Conservation (phyloP, 2,113 vertebrate species). For the Eudyptes chrysolophus region DNA sequence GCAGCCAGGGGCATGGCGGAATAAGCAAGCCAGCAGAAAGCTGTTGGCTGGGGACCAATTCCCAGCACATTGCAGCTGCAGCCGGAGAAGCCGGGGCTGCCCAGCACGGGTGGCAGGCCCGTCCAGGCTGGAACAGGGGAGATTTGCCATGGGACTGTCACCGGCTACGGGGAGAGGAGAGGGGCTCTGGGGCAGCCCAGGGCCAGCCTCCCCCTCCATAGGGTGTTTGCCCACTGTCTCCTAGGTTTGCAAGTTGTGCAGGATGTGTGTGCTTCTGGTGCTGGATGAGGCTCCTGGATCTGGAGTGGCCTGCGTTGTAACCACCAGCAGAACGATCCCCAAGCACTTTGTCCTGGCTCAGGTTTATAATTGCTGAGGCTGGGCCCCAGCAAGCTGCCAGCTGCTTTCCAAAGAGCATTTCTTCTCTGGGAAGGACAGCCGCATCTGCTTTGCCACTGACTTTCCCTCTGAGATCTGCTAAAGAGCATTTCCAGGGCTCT, state of each 20-base stretch:
- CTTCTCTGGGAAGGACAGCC: background rate
- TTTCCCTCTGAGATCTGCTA: background rate
- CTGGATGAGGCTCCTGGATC: background rate
- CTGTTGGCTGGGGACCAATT: background rate
- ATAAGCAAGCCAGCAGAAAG: background rate
- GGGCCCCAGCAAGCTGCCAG: background rate
- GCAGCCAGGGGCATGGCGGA: background rate
- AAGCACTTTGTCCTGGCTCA: background rate
- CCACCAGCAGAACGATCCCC: background rate
- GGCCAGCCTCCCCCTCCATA: rapidly evolving
- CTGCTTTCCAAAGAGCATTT: background rate
- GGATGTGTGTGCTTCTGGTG: background rate
- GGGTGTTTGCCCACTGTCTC: background rate
- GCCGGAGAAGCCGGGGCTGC: rapidly evolving
- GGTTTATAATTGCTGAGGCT: background rate
- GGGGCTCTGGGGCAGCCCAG: background rate
- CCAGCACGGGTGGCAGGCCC: rapidly evolving
- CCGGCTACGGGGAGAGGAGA: background rate
- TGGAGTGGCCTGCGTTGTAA: background rate
- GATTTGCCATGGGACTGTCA: background rate
- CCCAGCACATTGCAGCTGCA: background rate
- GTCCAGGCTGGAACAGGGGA: background rate
- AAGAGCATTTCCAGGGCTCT: background rate
- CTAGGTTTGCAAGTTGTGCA: background rate
- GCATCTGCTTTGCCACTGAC: background rate